Percentiles rank a stretch among this genome's conserved stretches.
These are phyloP conservation scores for Taenioides sp. DNA, from an alignment of 2,797 vertebrate species.

Conservation along the genomic window DNA sequence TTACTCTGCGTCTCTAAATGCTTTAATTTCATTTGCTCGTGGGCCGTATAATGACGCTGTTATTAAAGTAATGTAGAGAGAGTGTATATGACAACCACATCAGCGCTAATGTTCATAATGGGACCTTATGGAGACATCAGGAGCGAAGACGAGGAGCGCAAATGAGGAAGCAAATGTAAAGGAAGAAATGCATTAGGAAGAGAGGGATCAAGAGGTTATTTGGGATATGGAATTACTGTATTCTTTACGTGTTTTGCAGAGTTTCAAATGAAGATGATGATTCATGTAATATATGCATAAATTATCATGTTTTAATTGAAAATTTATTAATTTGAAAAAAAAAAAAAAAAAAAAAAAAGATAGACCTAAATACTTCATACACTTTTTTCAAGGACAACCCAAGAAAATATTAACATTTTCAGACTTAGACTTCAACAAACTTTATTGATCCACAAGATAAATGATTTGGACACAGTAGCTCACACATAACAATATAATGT, in stretches of 20 bases:
- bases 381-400: too few relatives aligned
- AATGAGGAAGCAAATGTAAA: background rate
- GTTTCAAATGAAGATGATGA: background rate
- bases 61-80: constrained; percentile 13
- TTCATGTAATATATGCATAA: background rate
- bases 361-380: too few relatives aligned
- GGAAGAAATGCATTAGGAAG: background rate
- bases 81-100: constrained; percentile 4
- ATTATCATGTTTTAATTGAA: background rate
- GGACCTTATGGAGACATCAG: constrained; percentile 3
- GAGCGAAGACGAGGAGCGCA: too few relatives aligned
- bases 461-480: too few relatives aligned
- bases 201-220: background rate
- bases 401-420: too few relatives aligned
- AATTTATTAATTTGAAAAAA: too few relatives aligned
- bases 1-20: background rate
- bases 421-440: too few relatives aligned
- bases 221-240: background rate
- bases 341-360: too few relatives aligned
- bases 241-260: background rate
- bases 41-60: constrained; percentile 2
- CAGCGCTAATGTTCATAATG: constrained; percentile 9
- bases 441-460: too few relatives aligned
- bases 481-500: too few relatives aligned
- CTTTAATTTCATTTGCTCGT: constrained; percentile 12